Base-by-base conservation (phyloP, 1,140 invertebrate species). In the Leptopilina boulardi region DNA sequence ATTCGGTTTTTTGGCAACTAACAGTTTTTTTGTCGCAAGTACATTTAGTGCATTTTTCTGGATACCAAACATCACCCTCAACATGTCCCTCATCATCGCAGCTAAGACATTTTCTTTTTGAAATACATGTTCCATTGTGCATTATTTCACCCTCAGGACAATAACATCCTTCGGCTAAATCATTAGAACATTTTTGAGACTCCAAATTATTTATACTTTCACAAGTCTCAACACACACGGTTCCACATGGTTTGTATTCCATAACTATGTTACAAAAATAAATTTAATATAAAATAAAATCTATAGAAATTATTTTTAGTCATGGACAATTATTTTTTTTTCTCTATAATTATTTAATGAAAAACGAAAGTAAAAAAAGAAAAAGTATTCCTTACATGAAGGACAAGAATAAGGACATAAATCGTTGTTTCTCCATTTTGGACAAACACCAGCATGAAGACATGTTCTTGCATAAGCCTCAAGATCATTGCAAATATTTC, bases 31-130 rank as follows among this genome's bases (percentile, higher is more conserved):
- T 91, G 41, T 91, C 89, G 86, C 96, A 98, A 23, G 90, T 89
- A 83, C 97, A 98, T n/a, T 89, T 92, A 0, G 94, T 96, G 82
- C 97, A 97, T 30, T 93, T 93, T 81, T 96, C 94, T 54, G 93
- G 92, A 83, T 91, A 82, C 94, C 94, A 95, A 18, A 89, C 88
- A 77, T 94, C 93, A 1, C 93, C 93, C 0, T 92, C 91, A 26
- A 92, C 91, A 79, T 95, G 94, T 73, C 93, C 93, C n/a, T 93
- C 91, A 18, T 89, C 89, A 80, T 96, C 95, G 83, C 95, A 96
- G 0, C 93, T 91, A 73, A 93, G 91, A 84, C 95, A 96, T 23
- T 86, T 80, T 5, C 81, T 79, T 38, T 89, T 87, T 0, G 77
- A 73, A 15, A 92, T 78, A 77, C 91, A 92, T 41, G 89, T 89